phyloP scores from a whole-genome alignment of 37 sponge, comb jelly and placozoan genomes.

The Oopsacas minuta region DNA sequence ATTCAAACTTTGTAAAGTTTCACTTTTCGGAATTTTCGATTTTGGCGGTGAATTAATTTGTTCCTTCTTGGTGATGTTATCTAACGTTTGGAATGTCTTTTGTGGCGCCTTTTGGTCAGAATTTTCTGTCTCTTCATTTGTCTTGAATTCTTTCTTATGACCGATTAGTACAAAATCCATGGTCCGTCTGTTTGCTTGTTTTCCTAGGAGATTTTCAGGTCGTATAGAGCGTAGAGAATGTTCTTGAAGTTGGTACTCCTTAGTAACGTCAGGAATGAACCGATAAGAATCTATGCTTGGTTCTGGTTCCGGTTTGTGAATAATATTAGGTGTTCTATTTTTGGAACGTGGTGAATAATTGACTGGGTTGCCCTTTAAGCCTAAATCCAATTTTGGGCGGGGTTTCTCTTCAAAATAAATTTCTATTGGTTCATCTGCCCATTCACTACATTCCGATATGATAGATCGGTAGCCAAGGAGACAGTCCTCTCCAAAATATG shows the following conservation, averaged over 20 bases:
- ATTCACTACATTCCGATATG: neutral
- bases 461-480: neutral
- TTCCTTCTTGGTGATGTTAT: neutral
- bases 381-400: conserved; percentile 8
- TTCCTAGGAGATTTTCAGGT: conserved; percentile 6
- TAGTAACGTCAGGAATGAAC: neutral
- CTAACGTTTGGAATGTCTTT: neutral
- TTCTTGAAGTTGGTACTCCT: neutral
- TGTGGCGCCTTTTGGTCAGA: neutral
- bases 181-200: neutral
- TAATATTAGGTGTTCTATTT: neutral
- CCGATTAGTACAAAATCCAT: conserved; percentile 10
- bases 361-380: neutral
- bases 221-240: neutral
- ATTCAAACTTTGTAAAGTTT: neutral
- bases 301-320: neutral
- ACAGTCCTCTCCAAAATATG: neutral
- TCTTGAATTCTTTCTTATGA: neutral
- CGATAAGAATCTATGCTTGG: neutral
- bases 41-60: neutral
- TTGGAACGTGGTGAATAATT: neutral
- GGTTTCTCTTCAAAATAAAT: neutral
- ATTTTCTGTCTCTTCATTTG: neutral
- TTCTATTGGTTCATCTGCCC: conserved; percentile 9
- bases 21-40: neutral